A percentile compares a stretch with the other conserved stretches of the same genome.
Evolutionary conservation across 2,797 vertebrate genomes (phyloP).

Genomic region (Acropternis orthonyx): DNA sequence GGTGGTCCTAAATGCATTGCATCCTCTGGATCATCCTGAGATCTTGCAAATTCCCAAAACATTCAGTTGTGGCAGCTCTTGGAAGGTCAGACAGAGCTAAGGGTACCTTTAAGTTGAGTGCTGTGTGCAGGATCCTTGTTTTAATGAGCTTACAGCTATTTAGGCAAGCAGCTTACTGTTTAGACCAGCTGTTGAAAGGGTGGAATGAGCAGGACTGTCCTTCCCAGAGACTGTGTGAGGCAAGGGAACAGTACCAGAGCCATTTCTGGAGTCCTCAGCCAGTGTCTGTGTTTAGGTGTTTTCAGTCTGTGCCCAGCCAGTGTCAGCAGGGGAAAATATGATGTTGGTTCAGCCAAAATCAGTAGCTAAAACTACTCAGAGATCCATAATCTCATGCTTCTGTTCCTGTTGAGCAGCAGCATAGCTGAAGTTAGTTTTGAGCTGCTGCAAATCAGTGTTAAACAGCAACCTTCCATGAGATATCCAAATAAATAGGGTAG

Average conservation of each 20-base stretch:
- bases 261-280: not conserved
- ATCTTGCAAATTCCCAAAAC: not conserved
- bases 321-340: not conserved
- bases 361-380: not conserved
- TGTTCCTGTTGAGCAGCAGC: not conserved
- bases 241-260: not conserved
- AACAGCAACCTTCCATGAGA: not conserved
- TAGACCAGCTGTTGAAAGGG: not conserved
- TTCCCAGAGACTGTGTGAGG: not conserved
- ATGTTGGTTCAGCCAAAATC: not conserved
- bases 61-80: not conserved
- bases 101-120: not conserved
- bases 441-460: not conserved
- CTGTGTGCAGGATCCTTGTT: not conserved
- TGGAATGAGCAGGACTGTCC: not conserved
- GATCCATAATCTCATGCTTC: not conserved
- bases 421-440: not conserved
- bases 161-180: not conserved
- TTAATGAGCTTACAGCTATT: not conserved
- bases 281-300: not conserved
- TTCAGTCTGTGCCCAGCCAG: not conserved
- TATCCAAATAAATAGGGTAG: not conserved
- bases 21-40: not conserved
- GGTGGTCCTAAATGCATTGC: not conserved
- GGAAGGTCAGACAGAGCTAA: not conserved